Percentiles rank a stretch among this genome's conserved stretches.
Evolutionary conservation across 1,140 invertebrate species (phyloP).

Genomic region (Pseudomyrmex dendroicus): DNA sequence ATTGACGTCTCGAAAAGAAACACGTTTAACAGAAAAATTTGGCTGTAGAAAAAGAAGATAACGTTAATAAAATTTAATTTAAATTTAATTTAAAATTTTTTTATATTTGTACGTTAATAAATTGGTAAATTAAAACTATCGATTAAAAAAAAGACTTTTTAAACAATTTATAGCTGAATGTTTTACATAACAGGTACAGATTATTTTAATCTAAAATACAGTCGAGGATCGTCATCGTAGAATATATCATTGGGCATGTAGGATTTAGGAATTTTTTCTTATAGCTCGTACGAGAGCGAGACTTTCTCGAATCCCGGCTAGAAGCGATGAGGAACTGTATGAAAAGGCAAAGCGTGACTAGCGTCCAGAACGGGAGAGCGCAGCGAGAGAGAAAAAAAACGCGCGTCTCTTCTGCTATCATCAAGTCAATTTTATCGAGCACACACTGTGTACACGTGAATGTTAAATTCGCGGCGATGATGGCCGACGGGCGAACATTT

Average conservation of each 20-base stretch:
- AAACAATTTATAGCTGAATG: too few species aligned
- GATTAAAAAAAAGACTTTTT: too few species aligned
- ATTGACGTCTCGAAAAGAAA: too few species aligned
- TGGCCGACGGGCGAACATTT: constrained; percentile 12
- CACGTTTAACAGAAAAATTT: not conserved
- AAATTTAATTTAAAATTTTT: not conserved
- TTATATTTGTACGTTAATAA: not conserved
- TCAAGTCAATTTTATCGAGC: constrained; percentile 70
- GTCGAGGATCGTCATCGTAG: constrained; percentile 10
- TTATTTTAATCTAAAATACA: not conserved
- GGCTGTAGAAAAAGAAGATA: not conserved
- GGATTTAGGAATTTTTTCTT: constrained; percentile 39
- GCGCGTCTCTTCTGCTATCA: constrained; percentile 51
- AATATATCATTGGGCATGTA: not conserved
- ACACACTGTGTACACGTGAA: constrained; percentile 21
- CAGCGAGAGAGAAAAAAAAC: not conserved
- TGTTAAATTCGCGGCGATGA: constrained; percentile 1
- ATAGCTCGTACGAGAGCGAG: constrained; percentile 47
- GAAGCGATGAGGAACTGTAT: not conserved
- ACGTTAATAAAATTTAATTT: not conserved
- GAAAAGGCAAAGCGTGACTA: not conserved
- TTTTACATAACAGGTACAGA: not conserved
- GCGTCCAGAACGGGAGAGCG: not conserved
- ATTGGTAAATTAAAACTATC: too few species aligned
- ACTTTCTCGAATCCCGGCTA: constrained; percentile 60